Evolutionary conservation across 2,113 vertebrate genomes (phyloP), one percentile per base, ranked within the genome.

Genomic region (Cervus canadensis): DNA sequence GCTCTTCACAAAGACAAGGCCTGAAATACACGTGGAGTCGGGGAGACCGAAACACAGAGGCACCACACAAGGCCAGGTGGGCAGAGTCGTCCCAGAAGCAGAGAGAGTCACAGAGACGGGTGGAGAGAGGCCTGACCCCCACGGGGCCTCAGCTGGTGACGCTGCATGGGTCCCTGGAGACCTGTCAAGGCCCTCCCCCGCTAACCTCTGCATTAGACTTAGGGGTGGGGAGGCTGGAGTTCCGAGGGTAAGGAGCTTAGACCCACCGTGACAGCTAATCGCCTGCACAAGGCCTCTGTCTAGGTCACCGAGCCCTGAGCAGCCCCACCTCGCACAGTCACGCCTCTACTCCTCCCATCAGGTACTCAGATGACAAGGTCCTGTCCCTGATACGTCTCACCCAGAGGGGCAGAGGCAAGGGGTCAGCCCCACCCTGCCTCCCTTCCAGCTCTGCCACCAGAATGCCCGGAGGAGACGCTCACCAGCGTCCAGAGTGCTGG

Each of bases 191-290:
- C 56, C 67, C 87, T 33, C 11, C 54, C 85, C 91, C 2, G 56
- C 83, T 57, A 7, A n/a, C 81, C 93, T 67, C 90, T 82, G 94
- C 87, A 95, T 98, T 98, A 97, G 83, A 84, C 57, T 54, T 33
- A 15, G 56, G 64, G 50, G 14, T 21, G 57, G 67, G 21, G 74
- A 96, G 84, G 67, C 89, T 60, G 30, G 92, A 97, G 81, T 60
- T 71, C 79, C 19, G 36, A 92, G 94, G 74, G 94, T 97, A 98
- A 98, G 97, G 95, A 97, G 98, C 97, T 98, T 98, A 98, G 91
- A 56, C 60, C 89, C 91, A 95, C 2, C 0, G 87, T 96, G 97
- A 97, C 92, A 88, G 92, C 97, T 98, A 97, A 98, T 97, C 97
- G 23, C 89, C 40, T 52, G 23, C 92, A 96, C 11, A 16, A 96